phyloP scores from a whole-genome alignment of 2,113 vertebrate species.

The Thryonomys swinderianus region DNA sequence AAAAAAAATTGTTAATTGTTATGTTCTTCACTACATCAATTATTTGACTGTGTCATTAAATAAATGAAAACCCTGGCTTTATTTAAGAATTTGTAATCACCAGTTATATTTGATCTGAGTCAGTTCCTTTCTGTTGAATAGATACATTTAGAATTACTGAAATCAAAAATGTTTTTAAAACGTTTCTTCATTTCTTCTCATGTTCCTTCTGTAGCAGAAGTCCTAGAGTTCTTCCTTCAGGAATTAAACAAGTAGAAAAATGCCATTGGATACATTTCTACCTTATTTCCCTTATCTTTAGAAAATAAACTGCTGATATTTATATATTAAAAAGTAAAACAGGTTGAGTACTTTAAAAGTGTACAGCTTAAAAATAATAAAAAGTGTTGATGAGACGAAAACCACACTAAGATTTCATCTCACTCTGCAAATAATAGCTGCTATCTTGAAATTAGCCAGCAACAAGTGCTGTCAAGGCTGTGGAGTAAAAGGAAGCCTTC shows the following conservation, averaged over 20 bases:
- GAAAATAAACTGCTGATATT: neutral
- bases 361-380: neutral
- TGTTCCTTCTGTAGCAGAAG: neutral
- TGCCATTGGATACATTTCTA: neutral
- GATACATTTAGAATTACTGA: neutral
- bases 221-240: neutral
- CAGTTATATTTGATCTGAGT: neutral
- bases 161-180: neutral
- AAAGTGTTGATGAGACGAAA: too few species aligned
- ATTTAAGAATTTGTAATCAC: neutral
- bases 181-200: neutral
- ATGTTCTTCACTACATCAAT: conserved; percentile 1
- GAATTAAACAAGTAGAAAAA: neutral
- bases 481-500: too few species aligned
- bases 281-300: neutral
- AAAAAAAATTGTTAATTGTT: neutral
- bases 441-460: too few species aligned
- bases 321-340: neutral
- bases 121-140: neutral
- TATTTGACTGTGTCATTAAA: neutral
- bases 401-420: too few species aligned
- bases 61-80: neutral
- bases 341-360: conserved; percentile 14
- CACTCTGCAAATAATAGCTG: too few species aligned
- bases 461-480: too few species aligned